These are phyloP conservation scores for Batillaria attramentaria DNA, from an alignment of 1,140 invertebrate species.

Conservation along the genomic window DNA sequence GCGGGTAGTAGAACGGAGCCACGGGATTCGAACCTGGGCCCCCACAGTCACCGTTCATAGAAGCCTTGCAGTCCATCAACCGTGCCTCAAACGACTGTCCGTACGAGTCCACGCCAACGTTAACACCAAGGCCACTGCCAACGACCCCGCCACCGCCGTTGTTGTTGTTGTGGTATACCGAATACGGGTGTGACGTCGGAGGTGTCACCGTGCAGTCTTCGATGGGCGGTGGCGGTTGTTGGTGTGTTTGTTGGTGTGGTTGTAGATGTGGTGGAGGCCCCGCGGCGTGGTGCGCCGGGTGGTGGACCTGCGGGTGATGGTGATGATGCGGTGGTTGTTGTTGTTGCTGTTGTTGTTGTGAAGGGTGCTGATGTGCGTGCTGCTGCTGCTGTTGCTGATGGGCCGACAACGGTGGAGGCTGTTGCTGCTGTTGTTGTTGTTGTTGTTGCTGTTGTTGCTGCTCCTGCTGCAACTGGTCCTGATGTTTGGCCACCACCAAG, in stretches of 20 bases:
- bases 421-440: conserved; percentile 21
- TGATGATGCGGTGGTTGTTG: background rate
- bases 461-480: conserved; percentile 18
- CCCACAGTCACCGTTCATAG: conserved; percentile 26
- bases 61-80: conserved; percentile 36
- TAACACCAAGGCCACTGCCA: conserved; percentile 31
- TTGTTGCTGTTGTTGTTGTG: conserved; percentile 16
- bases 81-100: conserved; percentile 26
- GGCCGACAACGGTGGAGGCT: background rate
- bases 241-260: background rate
- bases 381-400: conserved; percentile 30
- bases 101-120: conserved; percentile 14
- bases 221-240: conserved; percentile 24
- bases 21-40: conserved; percentile 25
- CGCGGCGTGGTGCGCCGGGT: conserved; percentile 23
- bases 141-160: conserved; percentile 33
- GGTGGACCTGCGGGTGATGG: conserved; percentile 22
- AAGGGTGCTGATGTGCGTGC: conserved; percentile 12
- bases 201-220: conserved; percentile 31
- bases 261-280: conserved; percentile 1
- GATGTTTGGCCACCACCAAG: conserved; percentile 21
- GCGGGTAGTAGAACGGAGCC: conserved; percentile 34
- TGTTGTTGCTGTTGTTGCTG: conserved; percentile 23
- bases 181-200: conserved; percentile 34
- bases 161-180: conserved; percentile 35